Conservation (phyloP, 1,140 invertebrate species). For the Hormaphis cornu region DNA sequence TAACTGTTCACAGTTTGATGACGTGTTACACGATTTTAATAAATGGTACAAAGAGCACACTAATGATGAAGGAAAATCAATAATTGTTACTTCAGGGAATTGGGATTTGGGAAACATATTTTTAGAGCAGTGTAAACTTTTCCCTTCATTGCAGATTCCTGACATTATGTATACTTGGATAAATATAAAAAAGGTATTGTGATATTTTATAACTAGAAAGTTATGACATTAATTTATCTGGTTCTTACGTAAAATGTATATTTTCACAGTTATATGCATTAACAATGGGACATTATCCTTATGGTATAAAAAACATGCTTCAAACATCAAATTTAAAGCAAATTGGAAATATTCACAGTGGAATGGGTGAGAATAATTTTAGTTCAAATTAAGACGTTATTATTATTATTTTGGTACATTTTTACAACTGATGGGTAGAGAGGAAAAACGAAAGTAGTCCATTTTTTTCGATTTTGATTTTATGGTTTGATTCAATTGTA, state of each 20-base stretch:
- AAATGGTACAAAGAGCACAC: neutral
- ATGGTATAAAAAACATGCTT: slow-evolving; percentile 31
- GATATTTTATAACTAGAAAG: no score
- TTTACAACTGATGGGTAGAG: no score
- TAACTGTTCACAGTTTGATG: slow-evolving; percentile 3
- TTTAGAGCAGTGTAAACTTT: slow-evolving; percentile 11
- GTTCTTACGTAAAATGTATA: no score
- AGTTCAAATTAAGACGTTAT: neutral
- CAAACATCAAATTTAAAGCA: slow-evolving; percentile 13
- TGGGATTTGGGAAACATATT: slow-evolving; percentile 13
- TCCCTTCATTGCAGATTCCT: slow-evolving; percentile 8
- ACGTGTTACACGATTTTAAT: neutral
- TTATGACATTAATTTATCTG: no score
- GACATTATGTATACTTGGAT: slow-evolving; percentile 13
- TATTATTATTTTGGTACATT: no score
- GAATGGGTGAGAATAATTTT: slow-evolving; percentile 29
- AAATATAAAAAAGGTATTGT: slow-evolving; percentile 20
- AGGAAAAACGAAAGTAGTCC: no score
- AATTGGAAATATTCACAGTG: slow-evolving; percentile 28
- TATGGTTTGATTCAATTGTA: no score
- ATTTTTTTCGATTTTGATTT: no score
- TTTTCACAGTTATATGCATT: slow-evolving; percentile 27
- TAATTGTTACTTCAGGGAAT: slow-evolving; percentile 13
- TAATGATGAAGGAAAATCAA: neutral
- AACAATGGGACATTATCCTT: slow-evolving; percentile 21